phyloP scores from a whole-genome alignment of 2,113 vertebrate genomes.

The Pelobates fuscus region DNA sequence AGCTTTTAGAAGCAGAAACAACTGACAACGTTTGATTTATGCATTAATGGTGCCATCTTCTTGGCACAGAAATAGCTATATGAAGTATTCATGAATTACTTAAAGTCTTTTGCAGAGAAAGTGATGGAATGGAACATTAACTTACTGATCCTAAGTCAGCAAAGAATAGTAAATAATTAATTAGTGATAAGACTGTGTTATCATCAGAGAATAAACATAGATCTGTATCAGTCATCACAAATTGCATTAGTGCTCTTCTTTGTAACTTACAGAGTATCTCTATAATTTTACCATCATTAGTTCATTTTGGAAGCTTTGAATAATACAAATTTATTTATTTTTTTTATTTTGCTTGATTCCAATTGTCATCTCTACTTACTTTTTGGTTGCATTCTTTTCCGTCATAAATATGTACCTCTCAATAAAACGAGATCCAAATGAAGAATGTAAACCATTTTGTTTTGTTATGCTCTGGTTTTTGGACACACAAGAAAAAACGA shows the following conservation, averaged over 20 bases:
- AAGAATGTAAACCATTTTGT: too few relatives aligned
- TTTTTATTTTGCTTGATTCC: too few relatives aligned
- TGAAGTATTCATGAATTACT: neutral
- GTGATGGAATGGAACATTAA: conserved; percentile 1
- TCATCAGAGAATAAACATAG: neutral
- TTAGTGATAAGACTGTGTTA: neutral
- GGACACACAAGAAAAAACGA: too few relatives aligned
- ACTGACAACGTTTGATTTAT: neutral
- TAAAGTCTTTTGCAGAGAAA: neutral
- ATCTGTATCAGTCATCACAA: neutral
- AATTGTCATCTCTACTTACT: too few relatives aligned
- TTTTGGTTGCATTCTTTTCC: too few relatives aligned
- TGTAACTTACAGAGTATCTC: too few relatives aligned
- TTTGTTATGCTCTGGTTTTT: too few relatives aligned
- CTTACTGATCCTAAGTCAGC: neutral
- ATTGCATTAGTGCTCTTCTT: neutral
- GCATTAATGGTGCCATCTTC: neutral
- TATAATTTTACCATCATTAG: too few relatives aligned
- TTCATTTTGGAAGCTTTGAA: too few relatives aligned
- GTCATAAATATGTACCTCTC: too few relatives aligned
- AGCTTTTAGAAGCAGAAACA: neutral
- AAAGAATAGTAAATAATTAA: neutral
- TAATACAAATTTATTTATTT: too few relatives aligned
- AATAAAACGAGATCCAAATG: too few relatives aligned
- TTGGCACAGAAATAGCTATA: neutral